These are phyloP conservation scores for Pipra filicauda DNA, from an alignment of 2,113 vertebrate species.

Conservation along the genomic window DNA sequence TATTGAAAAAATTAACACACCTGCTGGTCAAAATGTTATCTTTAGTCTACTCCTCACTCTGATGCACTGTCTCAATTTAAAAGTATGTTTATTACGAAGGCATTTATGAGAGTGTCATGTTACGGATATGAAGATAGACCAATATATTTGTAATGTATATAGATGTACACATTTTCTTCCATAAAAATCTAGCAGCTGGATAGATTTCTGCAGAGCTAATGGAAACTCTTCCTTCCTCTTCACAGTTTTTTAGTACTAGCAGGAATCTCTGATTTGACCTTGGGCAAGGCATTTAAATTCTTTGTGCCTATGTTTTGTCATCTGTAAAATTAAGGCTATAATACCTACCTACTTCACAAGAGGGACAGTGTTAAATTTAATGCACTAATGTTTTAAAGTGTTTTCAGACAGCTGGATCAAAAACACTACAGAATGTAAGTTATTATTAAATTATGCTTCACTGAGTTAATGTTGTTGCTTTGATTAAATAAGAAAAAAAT, in stretches of 20 bases:
- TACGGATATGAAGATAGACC: not conserved
- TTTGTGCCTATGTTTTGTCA: conserved; percentile 12
- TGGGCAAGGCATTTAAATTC: conserved; percentile 50
- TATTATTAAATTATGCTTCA: conserved; percentile 50
- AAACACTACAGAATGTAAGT: conserved; percentile 31
- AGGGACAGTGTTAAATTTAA: conserved; percentile 41
- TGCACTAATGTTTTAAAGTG: conserved; percentile 45
- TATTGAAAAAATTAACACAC: not conserved
- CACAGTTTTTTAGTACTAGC: not conserved
- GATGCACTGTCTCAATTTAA: not conserved
- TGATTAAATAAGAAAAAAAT: conserved; percentile 16
- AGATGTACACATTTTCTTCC: not conserved
- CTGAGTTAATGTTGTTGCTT: not conserved
- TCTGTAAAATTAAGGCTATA: conserved; percentile 60
- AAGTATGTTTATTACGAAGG: not conserved
- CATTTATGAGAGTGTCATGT: not conserved
- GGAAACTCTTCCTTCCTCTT: not conserved
- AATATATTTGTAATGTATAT: not conserved
- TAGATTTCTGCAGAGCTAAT: not conserved
- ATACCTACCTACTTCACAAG: conserved; percentile 44
- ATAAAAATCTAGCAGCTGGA: not conserved
- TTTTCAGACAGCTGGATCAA: conserved; percentile 54
- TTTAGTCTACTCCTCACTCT: not conserved
- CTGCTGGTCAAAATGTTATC: not conserved
- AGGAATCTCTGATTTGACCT: conserved; percentile 53